phyloP scores from a whole-genome alignment of 2,113 vertebrate genomes.

The Carettochelys insculpta region DNA sequence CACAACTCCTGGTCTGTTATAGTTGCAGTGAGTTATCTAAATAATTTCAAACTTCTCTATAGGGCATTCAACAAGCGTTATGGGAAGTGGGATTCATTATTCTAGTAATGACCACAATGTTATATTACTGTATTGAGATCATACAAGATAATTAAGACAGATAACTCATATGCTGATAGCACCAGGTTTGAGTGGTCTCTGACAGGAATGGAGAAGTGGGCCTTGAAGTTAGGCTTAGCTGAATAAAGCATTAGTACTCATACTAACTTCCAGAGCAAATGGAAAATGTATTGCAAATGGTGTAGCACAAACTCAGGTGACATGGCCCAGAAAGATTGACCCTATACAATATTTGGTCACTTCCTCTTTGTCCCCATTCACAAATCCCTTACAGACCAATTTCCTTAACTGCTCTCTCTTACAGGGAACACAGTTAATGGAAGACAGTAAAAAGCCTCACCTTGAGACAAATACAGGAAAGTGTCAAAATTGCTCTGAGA shows the following conservation, averaged over 20 bases:
- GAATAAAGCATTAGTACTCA: background rate
- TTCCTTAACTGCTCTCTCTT: background rate
- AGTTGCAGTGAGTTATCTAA: background rate
- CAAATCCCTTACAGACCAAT: background rate
- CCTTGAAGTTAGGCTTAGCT: background rate
- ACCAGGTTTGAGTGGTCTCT: background rate
- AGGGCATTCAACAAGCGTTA: background rate
- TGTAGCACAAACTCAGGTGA: background rate
- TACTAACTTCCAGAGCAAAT: background rate
- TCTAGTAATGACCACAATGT: background rate
- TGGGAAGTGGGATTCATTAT: background rate
- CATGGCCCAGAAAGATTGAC: background rate
- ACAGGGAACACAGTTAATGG: background rate
- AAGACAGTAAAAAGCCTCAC: background rate
- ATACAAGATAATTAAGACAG: background rate
- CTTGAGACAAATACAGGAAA: background rate
- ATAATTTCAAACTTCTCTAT: background rate
- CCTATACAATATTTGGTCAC: background rate
- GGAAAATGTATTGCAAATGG: background rate
- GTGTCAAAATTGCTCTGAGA: background rate
- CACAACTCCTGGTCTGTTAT: background rate
- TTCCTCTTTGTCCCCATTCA: background rate
- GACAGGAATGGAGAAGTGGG: background rate
- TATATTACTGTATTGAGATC: background rate
- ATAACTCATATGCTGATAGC: background rate